Base-by-base conservation (phyloP, 1,140 invertebrate species). In the Sminthurinus signatus region DNA sequence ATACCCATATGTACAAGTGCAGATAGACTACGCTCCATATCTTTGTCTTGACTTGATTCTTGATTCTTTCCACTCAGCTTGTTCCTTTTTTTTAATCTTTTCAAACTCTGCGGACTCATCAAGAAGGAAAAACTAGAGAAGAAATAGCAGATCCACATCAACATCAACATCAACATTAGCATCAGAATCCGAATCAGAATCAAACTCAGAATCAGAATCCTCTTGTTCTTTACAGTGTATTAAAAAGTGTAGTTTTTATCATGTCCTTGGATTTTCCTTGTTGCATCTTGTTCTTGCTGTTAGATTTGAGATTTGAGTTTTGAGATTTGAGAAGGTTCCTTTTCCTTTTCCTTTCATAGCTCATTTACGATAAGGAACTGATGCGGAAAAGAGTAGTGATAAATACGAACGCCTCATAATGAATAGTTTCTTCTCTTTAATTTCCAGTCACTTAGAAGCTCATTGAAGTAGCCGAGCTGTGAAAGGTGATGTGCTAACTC, bases 371-470 rank as follows among this genome's bases (percentile, higher is more conserved):
- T 52, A 52, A 52, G 14, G 10, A 27, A 52, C 23, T 28, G 50
- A 28, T 25, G 50, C 10, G 27, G 44, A 28, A 52, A 12, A n/a
- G 17, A 48, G 23, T 4, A 52, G 50, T 52, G 50, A 52, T 52
- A 52, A 52, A 52, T 52, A 52, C 23, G 27, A 25, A 52, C 14
- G 28, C 50, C 27, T 23, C 23, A 27, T 52, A 52, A 52, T 52
- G 50, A 52, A 52, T 52, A 52, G 50, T 52, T 52, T 19, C 14
- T 52, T 23, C 25, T 23, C 23, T 52, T 52, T 28, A 52, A 19
- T 52, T 52, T 23, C 23, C 50, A 52, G 27, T n/a, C 50, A 52
- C 28, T 52, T 52, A 52, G 50, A 27, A 52, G 4, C 21, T 52
- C 50, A 52, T 52, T 52, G 50, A 52, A 15, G 27, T 3, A 52